Base-by-base conservation (phyloP, 2,888 invertebrate species). In the Agriopis marginaria region DNA sequence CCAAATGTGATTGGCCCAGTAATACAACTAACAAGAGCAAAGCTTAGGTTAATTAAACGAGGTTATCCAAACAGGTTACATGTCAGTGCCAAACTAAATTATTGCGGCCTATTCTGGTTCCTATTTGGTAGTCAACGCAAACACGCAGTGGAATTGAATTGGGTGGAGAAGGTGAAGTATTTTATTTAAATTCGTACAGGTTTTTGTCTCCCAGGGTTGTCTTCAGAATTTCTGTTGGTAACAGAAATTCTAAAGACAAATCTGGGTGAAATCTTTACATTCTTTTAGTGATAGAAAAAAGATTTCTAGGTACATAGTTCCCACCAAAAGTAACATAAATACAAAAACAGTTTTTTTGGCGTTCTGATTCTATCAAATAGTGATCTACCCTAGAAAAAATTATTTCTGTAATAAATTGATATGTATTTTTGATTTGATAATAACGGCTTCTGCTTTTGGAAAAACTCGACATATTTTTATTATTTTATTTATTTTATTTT, bases 31-130 rank as follows among this genome's bases (percentile, higher is more conserved):
- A 68, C 72, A 73, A 72, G 53, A 68, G 72, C 67, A 72, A 68
- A 72, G 70, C 69, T 67, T 62, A 70, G 64, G 56, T 66, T 74
- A 73, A 75, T 73, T 73, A 75, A 75, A 68, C 75, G 72, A 74
- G 71, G 72, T 71, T 72, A 71, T 55, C 61, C 69, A 72, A 75
- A 75, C 72, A 67, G 65, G 73, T 70, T 72, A 74, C 74, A 73
- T 65, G 70, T 70, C 70, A 71, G 65, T 70, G 61, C 32, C 49
- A 65, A 68, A 64, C 60, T 72, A 68, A 74, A 74, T 74, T 71
- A 75, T 72, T 72, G 71, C 51, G 69, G 70, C 59, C 68, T 70
- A 70, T 71, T 75, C 69, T 59, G 70, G 56, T 63, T 63, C 66
- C 45, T 67, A 50, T 70, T 71, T 63, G 66, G 60, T 64, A 45